Conservation (phyloP, 1,140 invertebrate genomes). For the Eubasilissa regina region DNA sequence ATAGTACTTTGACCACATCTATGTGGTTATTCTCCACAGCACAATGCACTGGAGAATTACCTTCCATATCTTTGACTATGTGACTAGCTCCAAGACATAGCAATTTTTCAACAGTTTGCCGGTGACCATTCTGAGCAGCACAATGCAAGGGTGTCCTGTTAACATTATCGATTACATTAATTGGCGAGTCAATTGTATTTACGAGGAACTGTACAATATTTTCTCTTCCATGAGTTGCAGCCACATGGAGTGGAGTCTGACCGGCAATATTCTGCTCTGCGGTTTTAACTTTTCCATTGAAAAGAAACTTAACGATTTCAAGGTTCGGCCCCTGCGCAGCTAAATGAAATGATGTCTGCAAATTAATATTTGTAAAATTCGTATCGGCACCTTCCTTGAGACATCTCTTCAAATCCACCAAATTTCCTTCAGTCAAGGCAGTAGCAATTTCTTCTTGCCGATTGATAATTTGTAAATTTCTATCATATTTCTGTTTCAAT, state of each 20-base stretch:
- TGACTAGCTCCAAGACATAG: neutral
- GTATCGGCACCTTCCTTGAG: neutral
- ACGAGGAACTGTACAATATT: neutral
- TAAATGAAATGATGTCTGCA: neutral
- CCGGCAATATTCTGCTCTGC: no score
- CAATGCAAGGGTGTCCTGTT: neutral
- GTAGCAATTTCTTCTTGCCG: neutral
- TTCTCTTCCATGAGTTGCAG: neutral
- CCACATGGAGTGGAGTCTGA: no score
- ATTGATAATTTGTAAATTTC: neutral
- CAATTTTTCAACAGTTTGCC: neutral
- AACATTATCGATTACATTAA: neutral
- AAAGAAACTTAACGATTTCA: no score
- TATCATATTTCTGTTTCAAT: slow-evolving; percentile 1
- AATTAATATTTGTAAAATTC: neutral
- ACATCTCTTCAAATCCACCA: neutral
- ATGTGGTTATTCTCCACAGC: no score
- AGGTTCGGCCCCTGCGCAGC: neutral
- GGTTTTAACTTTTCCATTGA: no score
- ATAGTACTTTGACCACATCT: neutral
- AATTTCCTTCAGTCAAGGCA: neutral
- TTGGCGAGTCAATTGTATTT: neutral
- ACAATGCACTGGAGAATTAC: no score
- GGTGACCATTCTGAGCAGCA: neutral
- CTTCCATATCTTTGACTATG: no score